Percentiles rank a stretch among this genome's conserved stretches.
These are phyloP conservation scores for Elephas maximus DNA, from an alignment of 2,113 vertebrate species.

Conservation along the genomic window DNA sequence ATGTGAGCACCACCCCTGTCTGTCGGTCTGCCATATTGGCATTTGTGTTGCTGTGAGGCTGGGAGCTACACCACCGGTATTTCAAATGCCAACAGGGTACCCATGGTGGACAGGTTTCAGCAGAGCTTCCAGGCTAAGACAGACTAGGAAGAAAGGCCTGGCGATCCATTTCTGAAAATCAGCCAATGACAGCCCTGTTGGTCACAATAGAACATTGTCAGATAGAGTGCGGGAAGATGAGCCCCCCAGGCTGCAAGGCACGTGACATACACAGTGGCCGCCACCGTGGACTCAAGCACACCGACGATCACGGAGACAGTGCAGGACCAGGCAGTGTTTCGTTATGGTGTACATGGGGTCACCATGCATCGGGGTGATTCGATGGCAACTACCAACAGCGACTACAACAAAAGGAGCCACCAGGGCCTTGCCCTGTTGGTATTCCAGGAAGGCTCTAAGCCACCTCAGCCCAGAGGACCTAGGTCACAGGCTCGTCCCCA, in stretches of 20 bases:
- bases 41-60: too few species aligned
- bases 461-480: rapidly evolving
- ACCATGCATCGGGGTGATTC: neutral
- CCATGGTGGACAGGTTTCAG: neutral
- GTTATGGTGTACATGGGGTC: too few species aligned
- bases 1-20: rapidly evolving
- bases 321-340: too few species aligned
- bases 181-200: neutral
- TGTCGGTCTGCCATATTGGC: too few species aligned
- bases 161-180: too few species aligned
- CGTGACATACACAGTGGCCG: neutral
- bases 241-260: neutral
- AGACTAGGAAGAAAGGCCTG: neutral
- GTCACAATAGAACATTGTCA: too few species aligned
- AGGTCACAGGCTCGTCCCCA: rapidly evolving
- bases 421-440: rapidly evolving
- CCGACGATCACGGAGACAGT: too few species aligned
- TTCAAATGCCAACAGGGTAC: too few species aligned
- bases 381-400: too few species aligned
- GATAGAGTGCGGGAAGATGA: neutral
- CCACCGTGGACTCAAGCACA: neutral
- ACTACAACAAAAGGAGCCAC: too few species aligned
- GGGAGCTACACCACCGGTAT: too few species aligned
- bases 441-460: rapidly evolving
- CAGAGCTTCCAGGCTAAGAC: neutral